Conservation (phyloP, 2,797 vertebrate species). For the Otolemur crassicaudatus region DNA sequence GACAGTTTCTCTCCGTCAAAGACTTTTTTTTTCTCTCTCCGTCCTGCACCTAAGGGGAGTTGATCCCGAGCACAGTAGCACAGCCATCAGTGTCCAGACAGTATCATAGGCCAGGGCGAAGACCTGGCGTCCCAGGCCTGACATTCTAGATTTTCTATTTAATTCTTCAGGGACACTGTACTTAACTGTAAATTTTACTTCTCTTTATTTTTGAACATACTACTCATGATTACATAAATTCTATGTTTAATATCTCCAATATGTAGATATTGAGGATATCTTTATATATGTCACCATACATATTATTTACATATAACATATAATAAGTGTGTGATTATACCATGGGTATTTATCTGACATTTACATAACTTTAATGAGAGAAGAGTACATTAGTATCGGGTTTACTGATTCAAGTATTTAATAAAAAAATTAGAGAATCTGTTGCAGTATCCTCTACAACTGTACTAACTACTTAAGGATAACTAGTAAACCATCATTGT, state of each 20-base stretch:
- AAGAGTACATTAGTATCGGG: not conserved
- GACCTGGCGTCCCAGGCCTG: no score
- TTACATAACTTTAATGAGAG: not conserved
- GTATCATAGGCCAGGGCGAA: no score
- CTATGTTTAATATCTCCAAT: not conserved
- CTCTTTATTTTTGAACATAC: not conserved
- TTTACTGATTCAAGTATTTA: not conserved
- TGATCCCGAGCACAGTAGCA: no score
- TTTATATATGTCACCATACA: not conserved
- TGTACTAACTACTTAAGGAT: not conserved
- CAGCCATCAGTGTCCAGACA: no score
- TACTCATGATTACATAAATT: not conserved
- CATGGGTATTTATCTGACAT: not conserved
- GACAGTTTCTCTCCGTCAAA: no score
- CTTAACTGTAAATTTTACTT: not conserved
- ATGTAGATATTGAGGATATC: not conserved
- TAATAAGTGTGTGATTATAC: not conserved
- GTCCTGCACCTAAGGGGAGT: no score
- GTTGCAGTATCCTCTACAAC: not conserved
- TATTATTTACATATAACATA: not conserved
- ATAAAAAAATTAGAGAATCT: not conserved
- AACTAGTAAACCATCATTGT: not conserved
- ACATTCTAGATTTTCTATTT: not conserved
- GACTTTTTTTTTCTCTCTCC: no score
- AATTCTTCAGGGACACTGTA: not conserved